Conservation (phyloP, 2,113 vertebrate genomes). For the Plestiodon gilberti region DNA sequence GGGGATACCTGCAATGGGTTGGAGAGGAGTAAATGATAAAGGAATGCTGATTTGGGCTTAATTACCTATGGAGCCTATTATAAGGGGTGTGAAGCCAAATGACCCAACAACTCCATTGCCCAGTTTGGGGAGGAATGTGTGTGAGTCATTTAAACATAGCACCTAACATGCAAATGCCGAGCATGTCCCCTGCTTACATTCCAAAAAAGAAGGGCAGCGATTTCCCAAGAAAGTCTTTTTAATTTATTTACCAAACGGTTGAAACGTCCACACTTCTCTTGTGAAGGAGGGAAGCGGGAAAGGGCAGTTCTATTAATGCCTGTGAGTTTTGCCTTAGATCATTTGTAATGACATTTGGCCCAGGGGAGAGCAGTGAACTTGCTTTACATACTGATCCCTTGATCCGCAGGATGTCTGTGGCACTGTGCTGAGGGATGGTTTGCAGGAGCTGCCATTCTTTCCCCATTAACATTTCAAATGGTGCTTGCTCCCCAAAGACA, state of each 20-base stretch:
- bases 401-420: neutral
- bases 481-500: neutral
- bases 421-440: neutral
- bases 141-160: too few relatives aligned
- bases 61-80: neutral
- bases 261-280: neutral
- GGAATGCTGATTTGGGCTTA: neutral
- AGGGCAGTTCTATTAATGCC: neutral
- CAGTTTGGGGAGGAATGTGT: neutral
- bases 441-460: neutral
- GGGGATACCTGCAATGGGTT: neutral
- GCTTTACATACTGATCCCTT: neutral
- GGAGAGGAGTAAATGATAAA: neutral
- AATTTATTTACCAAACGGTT: neutral
- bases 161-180: neutral
- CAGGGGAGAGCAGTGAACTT: conserved; percentile 20
- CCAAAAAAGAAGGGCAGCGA: neutral
- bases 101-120: too few relatives aligned
- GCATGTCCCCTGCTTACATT: neutral
- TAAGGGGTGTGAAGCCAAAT: neutral
- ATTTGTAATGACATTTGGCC: neutral
- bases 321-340: neutral
- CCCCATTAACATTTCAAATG: conserved; percentile 13
- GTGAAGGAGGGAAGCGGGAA: neutral
- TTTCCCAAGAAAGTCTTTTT: neutral